phyloP scores from a whole-genome alignment of 2,113 vertebrate genomes.

The Cyanoderma ruficeps region DNA sequence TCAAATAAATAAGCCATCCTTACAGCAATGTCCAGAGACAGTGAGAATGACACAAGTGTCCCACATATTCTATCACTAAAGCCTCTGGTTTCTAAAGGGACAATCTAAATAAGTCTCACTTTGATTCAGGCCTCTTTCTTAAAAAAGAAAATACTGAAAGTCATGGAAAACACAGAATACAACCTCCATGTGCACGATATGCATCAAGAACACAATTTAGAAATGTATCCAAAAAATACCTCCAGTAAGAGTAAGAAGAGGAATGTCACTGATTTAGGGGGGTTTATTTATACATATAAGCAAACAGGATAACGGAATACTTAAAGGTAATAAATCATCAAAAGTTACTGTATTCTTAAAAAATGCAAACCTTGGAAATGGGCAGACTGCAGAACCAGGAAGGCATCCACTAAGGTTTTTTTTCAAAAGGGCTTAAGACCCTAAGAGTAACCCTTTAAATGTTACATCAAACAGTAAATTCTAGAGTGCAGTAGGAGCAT shows the following conservation, averaged over 20 bases:
- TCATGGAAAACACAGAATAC: not conserved
- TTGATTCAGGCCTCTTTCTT: not conserved
- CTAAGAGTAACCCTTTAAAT: not conserved
- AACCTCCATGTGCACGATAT: not conserved
- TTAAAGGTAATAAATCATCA: not conserved
- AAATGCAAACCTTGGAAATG: not conserved
- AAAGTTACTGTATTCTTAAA: not conserved
- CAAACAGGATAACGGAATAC: not conserved
- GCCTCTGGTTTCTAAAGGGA: not conserved
- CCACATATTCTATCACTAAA: not conserved
- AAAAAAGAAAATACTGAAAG: not conserved
- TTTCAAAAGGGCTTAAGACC: not conserved
- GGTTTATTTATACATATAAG: not conserved
- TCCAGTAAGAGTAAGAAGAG: not conserved
- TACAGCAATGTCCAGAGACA: constrained; percentile 20
- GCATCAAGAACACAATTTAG: not conserved
- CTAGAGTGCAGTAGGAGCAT: not conserved
- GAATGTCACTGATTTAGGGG: not conserved
- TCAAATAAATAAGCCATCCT: constrained; percentile 55
- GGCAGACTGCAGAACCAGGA: not conserved
- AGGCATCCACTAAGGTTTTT: not conserved
- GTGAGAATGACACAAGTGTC: not conserved
- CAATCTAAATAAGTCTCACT: not conserved
- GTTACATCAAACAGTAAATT: not conserved
- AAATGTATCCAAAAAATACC: not conserved